A percentile compares a stretch with the other conserved stretches of the same genome.
Conservation (phyloP, 2,113 vertebrate genomes). For the Hippocampus barbouri region DNA sequence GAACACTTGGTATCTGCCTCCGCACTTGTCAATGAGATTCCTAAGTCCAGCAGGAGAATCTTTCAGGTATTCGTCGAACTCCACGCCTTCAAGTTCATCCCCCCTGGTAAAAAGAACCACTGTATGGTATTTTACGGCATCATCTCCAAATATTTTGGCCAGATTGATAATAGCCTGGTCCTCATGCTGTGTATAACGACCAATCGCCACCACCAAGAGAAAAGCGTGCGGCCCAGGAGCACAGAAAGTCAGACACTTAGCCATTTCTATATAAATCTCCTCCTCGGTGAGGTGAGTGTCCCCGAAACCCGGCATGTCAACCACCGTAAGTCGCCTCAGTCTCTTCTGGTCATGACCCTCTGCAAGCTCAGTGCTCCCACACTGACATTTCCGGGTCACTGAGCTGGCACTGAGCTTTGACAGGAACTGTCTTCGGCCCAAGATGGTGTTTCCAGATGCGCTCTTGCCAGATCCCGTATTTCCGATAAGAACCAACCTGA, state of each 20-base stretch:
- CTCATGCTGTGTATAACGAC: slow-evolving; percentile 67
- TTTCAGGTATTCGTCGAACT: slow-evolving; percentile 58
- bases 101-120: slow-evolving; percentile 71
- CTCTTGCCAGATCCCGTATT: slow-evolving; percentile 74
- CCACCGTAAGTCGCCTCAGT: slow-evolving; percentile 48
- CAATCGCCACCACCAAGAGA: slow-evolving; percentile 71
- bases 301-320: slow-evolving; percentile 76
- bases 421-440: slow-evolving; percentile 62
- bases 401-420: slow-evolving; percentile 67
- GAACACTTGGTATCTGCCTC: slow-evolving; percentile 68
- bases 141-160: slow-evolving; percentile 62
- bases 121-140: slow-evolving; percentile 62
- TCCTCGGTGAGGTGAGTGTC: slow-evolving; percentile 62
- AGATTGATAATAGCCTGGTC: slow-evolving; percentile 52
- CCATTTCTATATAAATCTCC: slow-evolving; percentile 58
- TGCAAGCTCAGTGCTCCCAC: slow-evolving; percentile 33
- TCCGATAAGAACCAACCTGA: slow-evolving; percentile 71
- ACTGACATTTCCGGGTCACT: slow-evolving; percentile 63
- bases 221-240: slow-evolving; percentile 73
- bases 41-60: slow-evolving; percentile 51
- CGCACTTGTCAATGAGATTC: slow-evolving; percentile 65
- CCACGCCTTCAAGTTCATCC: slow-evolving; percentile 61
- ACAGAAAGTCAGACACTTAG: slow-evolving; percentile 64
- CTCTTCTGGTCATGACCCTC: slow-evolving; percentile 17
- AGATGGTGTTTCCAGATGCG: slow-evolving; percentile 74